These are phyloP conservation scores for Atherix ibis DNA, from an alignment of 2,888 invertebrate genomes.

Conservation along the genomic window DNA sequence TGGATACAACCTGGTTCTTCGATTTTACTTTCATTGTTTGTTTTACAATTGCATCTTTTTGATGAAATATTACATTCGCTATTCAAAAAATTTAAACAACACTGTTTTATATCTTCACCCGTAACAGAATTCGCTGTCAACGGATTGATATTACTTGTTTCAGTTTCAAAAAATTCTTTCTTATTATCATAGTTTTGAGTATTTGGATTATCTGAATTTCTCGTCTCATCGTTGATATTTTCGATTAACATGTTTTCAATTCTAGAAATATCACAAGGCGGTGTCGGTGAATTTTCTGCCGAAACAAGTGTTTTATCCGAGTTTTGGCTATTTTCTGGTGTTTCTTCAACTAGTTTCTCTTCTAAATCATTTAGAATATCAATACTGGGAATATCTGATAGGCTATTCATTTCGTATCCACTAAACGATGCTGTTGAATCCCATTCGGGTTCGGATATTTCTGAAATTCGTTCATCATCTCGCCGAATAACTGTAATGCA, in stretches of 20 bases:
- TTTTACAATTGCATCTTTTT: constrained; percentile 8
- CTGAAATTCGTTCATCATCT: constrained; percentile 16
- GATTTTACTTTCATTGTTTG: constrained; percentile 12
- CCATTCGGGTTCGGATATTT: constrained; percentile 16
- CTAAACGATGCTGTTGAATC: constrained; percentile 11
- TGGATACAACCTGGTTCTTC: constrained; percentile 10
- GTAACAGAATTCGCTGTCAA: neutral
- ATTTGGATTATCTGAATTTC: neutral
- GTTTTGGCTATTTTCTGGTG: neutral
- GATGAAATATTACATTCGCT: neutral
- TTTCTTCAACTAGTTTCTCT: constrained; percentile 4
- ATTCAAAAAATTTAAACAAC: neutral
- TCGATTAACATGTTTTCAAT: neutral
- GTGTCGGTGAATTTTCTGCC: neutral
- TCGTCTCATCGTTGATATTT: neutral
- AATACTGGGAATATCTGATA: constrained; percentile 13
- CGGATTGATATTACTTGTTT: neutral
- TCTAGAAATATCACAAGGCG: too few relatives aligned
- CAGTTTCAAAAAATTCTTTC: too few relatives aligned
- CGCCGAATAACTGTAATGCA: constrained; percentile 14
- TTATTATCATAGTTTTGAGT: constrained; percentile 4
- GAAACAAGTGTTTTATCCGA: constrained; percentile 1
- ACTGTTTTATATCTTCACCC: constrained; percentile 7
- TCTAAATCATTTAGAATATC: constrained; percentile 8
- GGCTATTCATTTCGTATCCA: constrained; percentile 12